Evolutionary conservation across 2,797 vertebrate genomes (phyloP), one percentile per base, ranked within the genome.

Genomic region (Sebastes kiyomatsui): DNA sequence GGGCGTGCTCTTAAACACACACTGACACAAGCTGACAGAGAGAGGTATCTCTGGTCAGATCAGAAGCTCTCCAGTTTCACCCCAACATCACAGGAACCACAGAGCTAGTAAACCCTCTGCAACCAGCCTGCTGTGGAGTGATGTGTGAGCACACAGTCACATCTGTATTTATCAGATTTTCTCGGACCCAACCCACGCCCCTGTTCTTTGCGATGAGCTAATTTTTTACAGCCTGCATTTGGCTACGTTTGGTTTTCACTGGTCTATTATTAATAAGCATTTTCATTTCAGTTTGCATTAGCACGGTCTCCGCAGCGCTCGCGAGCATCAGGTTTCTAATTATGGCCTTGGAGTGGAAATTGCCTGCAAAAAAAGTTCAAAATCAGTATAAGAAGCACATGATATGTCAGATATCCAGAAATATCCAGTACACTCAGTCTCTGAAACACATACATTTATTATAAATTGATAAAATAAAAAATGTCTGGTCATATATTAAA

Each of bases 141-240:
- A 86, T 80, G 83, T 88, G 76, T 77, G 80, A 75, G 69, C 73
- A 25, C 76, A 61, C 76, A 78, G 62, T 84, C 77, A 81, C 88
- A 89, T 87, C 81, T 92, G 89, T 88, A 86, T 92, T 89, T 88
- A 87, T 90, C 89, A 84, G 84, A 78, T 87, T 91, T 84, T 79
- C 72, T 86, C 46, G 60, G 68, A 85, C 74, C 81, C 79, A 75
- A 9, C 79, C 80, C 70, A 59, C 60, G 71, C 71, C 79, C 72
- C 72, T 56, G 66, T 75, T 84, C 75, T 84, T 65, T 78, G 54
- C 77, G 67, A 38, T 82, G 67, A 86, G 71, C 82, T 86, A 65
- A 72, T 72, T 87, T 83, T 83, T 84, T 83, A 88, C 61, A 78
- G 67, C 71, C 30, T 77, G n/a, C 32, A 81, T 32, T 79, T 81